Evolutionary conservation across 1,140 invertebrate genomes (phyloP), one percentile per base, ranked within the genome.

Genomic region (Harlomillsia oculata): DNA sequence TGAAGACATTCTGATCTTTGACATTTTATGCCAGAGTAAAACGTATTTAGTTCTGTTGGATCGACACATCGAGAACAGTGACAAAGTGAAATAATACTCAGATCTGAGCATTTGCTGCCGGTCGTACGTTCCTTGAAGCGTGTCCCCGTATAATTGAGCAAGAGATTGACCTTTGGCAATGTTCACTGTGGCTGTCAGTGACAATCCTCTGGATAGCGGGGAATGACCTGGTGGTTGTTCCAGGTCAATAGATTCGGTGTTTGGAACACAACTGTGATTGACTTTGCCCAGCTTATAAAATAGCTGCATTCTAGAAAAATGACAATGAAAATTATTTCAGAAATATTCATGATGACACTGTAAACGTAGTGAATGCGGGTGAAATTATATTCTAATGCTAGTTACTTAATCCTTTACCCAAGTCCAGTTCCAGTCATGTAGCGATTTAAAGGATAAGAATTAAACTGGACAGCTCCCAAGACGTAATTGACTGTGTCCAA

Each of bases 31-130:
- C 55, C 50, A 29, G 62, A 50, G 32, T 64, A 52, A 36, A 52
- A 53, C n/a, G 59, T 61, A 11, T 53, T 56, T 14, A 59, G 25
- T 50, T 70, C 70, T 9, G 62, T 67, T 5, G 67, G 67, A 39
- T 70, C 68, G n/a, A 53, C 46, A 40, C 70, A 71, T 23, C 69
- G 39, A 26, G 43, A 28, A 51, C 70, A 71, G 1, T 44, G 53
- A 51, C 70, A 71, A n/a, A 55, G 65, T 67, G 53, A 71, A 69
- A 43, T 67, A 65, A 46, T 70, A 69, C 30, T 61, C 62, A 29
- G 57, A 46, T 53, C 67, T 59, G 2, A 70, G 54, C 51, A 67
- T 59, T 13, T 66, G 61, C n/a, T 69, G 51, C 11, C 70, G 52
- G n/a, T 62, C 60, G 9, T 61, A 53, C 5, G 68, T 71, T 5